A percentile compares a stretch with the other conserved stretches of the same genome.
Conservation (phyloP, 2,797 vertebrate species). For the Pteropus rufus region DNA sequence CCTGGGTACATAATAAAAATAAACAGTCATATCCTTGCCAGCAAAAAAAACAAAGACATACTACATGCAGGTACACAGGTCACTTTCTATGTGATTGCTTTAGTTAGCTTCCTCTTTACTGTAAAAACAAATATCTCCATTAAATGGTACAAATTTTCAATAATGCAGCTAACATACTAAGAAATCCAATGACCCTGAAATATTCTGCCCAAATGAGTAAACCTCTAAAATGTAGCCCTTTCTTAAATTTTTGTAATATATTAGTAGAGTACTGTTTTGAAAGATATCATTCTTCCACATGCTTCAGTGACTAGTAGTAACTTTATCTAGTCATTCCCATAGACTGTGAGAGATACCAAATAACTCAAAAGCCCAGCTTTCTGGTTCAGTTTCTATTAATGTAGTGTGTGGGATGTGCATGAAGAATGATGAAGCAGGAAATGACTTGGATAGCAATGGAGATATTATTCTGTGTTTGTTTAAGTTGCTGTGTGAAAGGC, state of each 20-base stretch:
- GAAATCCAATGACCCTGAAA: slow-evolving; percentile 53
- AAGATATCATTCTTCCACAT: not conserved
- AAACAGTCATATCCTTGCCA: not conserved
- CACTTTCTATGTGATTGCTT: slow-evolving; percentile 4
- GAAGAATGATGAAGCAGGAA: slow-evolving; percentile 58
- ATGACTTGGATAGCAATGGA: slow-evolving; percentile 21
- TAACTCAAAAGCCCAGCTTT: slow-evolving; percentile 15
- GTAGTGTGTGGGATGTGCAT: not conserved
- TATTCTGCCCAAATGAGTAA: not conserved
- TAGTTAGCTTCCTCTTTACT: not conserved
- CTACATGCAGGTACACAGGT: not conserved
- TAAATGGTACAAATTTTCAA: slow-evolving; percentile 47
- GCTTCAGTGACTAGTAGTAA: slow-evolving; percentile 25
- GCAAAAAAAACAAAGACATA: slow-evolving; percentile 64
- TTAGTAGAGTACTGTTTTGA: slow-evolving; percentile 4
- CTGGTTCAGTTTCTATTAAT: slow-evolving; percentile 12
- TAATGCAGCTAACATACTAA: slow-evolving; percentile 52
- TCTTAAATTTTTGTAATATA: not conserved
- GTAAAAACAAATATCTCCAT: slow-evolving; percentile 17
- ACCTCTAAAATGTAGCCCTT: not conserved
- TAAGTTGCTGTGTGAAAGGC: slow-evolving; percentile 54
- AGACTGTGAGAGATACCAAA: slow-evolving; percentile 28
- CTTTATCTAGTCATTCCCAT: slow-evolving; percentile 29
- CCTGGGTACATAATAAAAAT: slow-evolving; percentile 51
- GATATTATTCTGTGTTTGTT: slow-evolving; percentile 52